These are phyloP conservation scores for Notiomystis cincta DNA, from an alignment of 2,113 vertebrate genomes.

Conservation along the genomic window DNA sequence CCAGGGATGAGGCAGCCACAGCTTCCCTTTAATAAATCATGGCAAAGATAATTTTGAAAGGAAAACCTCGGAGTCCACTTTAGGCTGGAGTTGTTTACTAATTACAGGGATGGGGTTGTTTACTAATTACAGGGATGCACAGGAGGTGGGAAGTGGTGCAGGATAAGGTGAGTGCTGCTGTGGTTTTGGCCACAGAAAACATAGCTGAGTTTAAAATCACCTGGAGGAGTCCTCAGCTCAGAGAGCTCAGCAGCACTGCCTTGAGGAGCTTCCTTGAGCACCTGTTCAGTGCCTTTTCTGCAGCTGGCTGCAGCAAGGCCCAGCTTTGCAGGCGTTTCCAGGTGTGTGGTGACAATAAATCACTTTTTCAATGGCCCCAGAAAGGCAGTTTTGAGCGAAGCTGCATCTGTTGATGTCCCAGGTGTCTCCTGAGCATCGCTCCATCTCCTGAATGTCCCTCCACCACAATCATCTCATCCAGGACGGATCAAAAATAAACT, in stretches of 20 bases:
- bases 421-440: conserved; percentile 32
- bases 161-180: neutral
- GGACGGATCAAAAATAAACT: neutral
- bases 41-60: neutral
- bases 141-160: neutral
- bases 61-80: too few species aligned
- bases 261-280: neutral
- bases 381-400: neutral
- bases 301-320: neutral
- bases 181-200: neutral
- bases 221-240: neutral
- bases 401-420: neutral
- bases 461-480: neutral
- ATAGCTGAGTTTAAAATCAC: neutral
- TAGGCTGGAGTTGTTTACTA: neutral
- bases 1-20: neutral
- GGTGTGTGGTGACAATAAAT: conserved; percentile 42
- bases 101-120: neutral
- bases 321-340: neutral
- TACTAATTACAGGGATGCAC: accelerated
- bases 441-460: neutral
- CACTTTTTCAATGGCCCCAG: neutral
- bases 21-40: neutral
- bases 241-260: neutral
- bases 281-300: neutral